Conservation (phyloP, 92 coral and sea anemone species). For the Bergia puertoricense region DNA sequence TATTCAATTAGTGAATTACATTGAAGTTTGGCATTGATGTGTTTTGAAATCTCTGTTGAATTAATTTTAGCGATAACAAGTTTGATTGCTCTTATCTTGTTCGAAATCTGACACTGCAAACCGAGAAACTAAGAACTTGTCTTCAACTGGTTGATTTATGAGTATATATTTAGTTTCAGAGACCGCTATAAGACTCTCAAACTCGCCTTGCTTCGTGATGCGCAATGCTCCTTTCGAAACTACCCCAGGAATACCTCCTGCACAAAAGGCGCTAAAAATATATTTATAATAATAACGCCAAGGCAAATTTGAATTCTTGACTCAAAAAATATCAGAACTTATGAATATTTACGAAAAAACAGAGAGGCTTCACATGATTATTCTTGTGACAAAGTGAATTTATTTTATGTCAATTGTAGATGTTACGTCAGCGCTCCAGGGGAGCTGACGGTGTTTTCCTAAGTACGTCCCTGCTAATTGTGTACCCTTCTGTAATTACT, state of each 20-base stretch:
- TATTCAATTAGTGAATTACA: constrained; percentile 41
- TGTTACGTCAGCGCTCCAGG: constrained; percentile 47
- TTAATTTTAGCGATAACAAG: constrained; percentile 34
- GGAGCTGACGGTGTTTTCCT: constrained; percentile 36
- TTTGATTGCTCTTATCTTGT: constrained; percentile 39
- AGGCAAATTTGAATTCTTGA: constrained; percentile 34
- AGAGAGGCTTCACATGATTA: constrained; percentile 26
- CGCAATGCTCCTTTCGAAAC: neutral
- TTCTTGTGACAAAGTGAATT: constrained; percentile 34
- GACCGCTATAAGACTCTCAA: neutral
- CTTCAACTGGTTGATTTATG: constrained; percentile 30
- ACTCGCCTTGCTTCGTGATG: neutral
- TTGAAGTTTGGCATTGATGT: constrained; percentile 5
- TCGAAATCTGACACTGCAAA: constrained; percentile 54
- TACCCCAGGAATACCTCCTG: neutral
- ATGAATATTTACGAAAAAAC: constrained; percentile 31
- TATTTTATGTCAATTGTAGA: constrained; percentile 30
- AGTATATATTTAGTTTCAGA: constrained; percentile 25
- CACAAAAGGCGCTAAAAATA: neutral
- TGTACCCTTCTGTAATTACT: constrained; percentile 36
- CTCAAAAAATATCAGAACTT: constrained; percentile 22
- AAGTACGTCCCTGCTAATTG: constrained; percentile 33
- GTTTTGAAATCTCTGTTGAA: constrained; percentile 43
- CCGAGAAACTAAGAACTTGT: constrained; percentile 44
- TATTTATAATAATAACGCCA: constrained; percentile 31